Evolutionary conservation across 2,797 vertebrate genomes (phyloP).

Genomic region (Sebastes variabilis): DNA sequence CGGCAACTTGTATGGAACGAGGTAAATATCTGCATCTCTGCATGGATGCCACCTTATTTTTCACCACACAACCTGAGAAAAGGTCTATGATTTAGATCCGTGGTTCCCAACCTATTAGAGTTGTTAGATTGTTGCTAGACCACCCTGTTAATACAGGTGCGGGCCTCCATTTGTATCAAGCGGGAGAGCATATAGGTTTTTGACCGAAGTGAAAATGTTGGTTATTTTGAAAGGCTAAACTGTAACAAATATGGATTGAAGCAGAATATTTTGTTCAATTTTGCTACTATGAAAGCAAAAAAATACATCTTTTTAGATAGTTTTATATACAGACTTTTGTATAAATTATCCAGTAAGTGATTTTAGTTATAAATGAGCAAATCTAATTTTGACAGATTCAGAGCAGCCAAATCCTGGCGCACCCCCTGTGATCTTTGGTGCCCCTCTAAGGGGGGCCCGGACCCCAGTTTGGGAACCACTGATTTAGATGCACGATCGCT

Average conservation of each 20-base stretch:
- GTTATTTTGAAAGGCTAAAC: neutral
- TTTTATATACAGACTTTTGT: neutral
- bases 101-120: too few species aligned
- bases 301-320: too few species aligned
- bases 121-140: neutral
- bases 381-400: neutral
- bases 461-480: neutral
- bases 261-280: neutral
- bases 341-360: too few species aligned
- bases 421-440: neutral
- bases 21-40: slow-evolving; percentile 75
- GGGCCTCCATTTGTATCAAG: neutral
- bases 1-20: slow-evolving; percentile 95
- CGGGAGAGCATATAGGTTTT: neutral
- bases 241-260: neutral
- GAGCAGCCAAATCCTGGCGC: neutral
- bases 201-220: neutral
- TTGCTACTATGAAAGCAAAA: too few species aligned
- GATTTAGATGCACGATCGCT: neutral
- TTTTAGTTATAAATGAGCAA: neutral
- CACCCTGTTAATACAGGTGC: neutral
- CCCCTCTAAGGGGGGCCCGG: too few species aligned
- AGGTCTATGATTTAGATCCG: too few species aligned
- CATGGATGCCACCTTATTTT: neutral
- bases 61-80: neutral